A percentile compares a stretch with the other conserved stretches of the same genome.
These are phyloP conservation scores for Uloborus diversus DNA, from an alignment of 1,140 invertebrate genomes.

Conservation along the genomic window DNA sequence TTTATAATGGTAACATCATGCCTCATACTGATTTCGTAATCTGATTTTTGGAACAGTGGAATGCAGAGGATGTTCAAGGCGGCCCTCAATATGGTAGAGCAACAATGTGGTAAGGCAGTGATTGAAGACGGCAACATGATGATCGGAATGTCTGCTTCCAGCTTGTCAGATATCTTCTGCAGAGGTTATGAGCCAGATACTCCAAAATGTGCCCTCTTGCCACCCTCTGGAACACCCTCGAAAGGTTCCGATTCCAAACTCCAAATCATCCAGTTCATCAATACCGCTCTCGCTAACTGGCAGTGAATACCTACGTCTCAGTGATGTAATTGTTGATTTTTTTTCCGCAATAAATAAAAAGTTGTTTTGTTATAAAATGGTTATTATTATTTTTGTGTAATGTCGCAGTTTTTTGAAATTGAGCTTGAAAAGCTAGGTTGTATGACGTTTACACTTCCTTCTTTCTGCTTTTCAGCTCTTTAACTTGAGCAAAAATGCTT, in stretches of 20 bases:
- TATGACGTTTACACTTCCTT: too few species aligned
- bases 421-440: too few species aligned
- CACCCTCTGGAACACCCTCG: conserved; percentile 28
- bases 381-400: background rate
- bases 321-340: background rate
- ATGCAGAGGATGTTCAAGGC: conserved; percentile 34
- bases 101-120: conserved; percentile 24
- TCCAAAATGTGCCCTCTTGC: conserved; percentile 7
- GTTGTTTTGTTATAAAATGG: conserved; percentile 40
- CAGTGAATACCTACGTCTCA: background rate
- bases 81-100: conserved; percentile 17
- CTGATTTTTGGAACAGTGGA: too few species aligned
- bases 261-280: conserved; percentile 45
- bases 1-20: too few species aligned
- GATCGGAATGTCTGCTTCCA: conserved; percentile 40
- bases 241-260: conserved; percentile 30
- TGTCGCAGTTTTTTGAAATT: too few species aligned
- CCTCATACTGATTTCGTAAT: too few species aligned
- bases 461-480: too few species aligned
- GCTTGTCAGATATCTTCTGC: conserved; percentile 45
- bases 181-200: conserved; percentile 22
- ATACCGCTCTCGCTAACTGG: conserved; percentile 40
- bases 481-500: too few species aligned
- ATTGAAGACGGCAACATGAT: conserved; percentile 23
- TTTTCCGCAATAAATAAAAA: conserved; percentile 33